Evolutionary conservation across 2,797 vertebrate species (phyloP).

Genomic region (Lophius americanus): DNA sequence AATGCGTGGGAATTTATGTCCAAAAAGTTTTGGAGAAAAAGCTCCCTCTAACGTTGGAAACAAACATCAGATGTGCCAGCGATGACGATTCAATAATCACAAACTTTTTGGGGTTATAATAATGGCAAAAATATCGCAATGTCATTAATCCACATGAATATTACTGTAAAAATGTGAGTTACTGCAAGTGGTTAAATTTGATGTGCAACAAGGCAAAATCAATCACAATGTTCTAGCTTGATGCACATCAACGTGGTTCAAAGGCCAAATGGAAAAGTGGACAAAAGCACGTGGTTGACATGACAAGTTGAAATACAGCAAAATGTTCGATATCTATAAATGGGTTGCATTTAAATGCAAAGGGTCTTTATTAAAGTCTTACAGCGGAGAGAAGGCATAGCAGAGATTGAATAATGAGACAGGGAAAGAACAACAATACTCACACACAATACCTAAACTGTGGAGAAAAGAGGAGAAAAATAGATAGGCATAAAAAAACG

Average conservation of each 20-base stretch:
- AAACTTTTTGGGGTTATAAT: not conserved
- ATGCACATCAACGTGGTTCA: not conserved
- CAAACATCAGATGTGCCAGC: too few relatives aligned
- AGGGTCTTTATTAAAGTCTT: slow-evolving; percentile 1
- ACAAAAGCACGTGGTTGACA: slow-evolving; percentile 6
- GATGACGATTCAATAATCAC: too few relatives aligned
- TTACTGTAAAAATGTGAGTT: not conserved
- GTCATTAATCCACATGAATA: not conserved
- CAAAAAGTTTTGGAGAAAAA: too few relatives aligned
- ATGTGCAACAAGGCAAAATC: not conserved
- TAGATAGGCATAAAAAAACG: slow-evolving; percentile 55
- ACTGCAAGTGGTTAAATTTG: not conserved
- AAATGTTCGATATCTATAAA: slow-evolving; percentile 5
- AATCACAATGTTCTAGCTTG: not conserved
- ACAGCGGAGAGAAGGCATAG: slow-evolving; percentile 8
- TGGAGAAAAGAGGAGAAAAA: slow-evolving; percentile 32
- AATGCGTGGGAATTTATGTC: too few relatives aligned
- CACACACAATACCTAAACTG: slow-evolving; percentile 28
- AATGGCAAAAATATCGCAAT: not conserved
- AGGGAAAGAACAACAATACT: slow-evolving; percentile 19
- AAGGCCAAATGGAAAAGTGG: slow-evolving; percentile 7
- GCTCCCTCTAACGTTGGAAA: too few relatives aligned
- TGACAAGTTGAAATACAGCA: not conserved
- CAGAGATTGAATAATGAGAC: slow-evolving; percentile 34
- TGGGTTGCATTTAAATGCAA: slow-evolving; percentile 19